Evolutionary conservation across 2,888 invertebrate genomes (phyloP), one percentile per base, ranked within the genome.

Genomic region (Tortricodes alternella): DNA sequence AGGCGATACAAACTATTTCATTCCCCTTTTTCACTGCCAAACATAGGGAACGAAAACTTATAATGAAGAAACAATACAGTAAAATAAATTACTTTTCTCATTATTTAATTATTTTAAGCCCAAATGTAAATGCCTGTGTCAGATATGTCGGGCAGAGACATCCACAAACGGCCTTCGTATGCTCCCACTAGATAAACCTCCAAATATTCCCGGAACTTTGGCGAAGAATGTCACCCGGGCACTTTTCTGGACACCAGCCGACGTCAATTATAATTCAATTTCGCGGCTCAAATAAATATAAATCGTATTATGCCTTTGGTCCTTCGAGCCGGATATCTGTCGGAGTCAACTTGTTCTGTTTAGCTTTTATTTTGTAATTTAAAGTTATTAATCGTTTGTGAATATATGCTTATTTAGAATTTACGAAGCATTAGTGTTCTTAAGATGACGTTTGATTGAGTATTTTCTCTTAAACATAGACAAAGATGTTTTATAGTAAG

Each of bases 201-300:
- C 71, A 80, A 78, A 81, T 79, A 84, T 84, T 76, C 77, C 70
- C 64, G 78, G 83, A 74, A 79, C 74, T 83, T 80, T 75, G 70
- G 81, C 74, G 76, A 77, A 74, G 81, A 81, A 84, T 83, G 82
- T 80, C 73, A 77, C 82, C 76, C 74, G 76, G 80, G 78, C 83
- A 84, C 84, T 81, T 80, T 82, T 80, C 77, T 77, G 68, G 73
- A 81, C 77, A 80, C 78, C 79, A 81, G 77, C 79, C 66, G 68
- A 68, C 68, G 68, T 65, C 34, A 55, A 48, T 59, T 59, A 61
- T 60, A 60, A 61, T 58, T 57, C 55, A 52, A 56, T 56, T 50
- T 35, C 27, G 50, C 50, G 50, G 44, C 56, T 29, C 37, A 15
- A 49, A 50, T 50, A 56, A 50, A 44, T 56, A 56, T 43, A 56